These are phyloP conservation scores for Sinodicranocentrus sp. DNA, from an alignment of 2,888 invertebrate genomes.

Conservation along the genomic window DNA sequence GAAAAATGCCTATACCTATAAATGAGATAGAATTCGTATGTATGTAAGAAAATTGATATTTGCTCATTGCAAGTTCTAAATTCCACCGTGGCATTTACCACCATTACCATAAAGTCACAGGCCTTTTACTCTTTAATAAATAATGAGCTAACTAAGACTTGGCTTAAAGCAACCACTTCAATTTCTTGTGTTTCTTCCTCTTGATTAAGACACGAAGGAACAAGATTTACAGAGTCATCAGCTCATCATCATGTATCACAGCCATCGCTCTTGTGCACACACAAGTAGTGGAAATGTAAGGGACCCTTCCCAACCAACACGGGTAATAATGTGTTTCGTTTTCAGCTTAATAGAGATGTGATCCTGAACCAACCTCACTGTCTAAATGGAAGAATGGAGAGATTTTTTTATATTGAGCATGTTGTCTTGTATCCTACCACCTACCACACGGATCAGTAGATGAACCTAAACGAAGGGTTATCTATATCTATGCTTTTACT, in stretches of 20 bases:
- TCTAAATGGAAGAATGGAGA: neutral
- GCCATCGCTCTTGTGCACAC: neutral
- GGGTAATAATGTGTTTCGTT: neutral
- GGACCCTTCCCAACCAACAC: neutral
- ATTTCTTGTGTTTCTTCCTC: too few relatives aligned
- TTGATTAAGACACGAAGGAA: neutral
- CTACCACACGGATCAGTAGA: constrained; percentile 43
- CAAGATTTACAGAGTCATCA: constrained; percentile 1
- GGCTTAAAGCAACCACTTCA: too few relatives aligned
- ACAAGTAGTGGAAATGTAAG: neutral
- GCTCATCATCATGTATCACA: constrained; percentile 1
- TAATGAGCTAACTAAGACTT: neutral
- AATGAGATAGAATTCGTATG: too few relatives aligned
- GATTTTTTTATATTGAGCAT: neutral
- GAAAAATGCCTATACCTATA: too few relatives aligned
- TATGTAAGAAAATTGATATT: too few relatives aligned
- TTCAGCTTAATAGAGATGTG: constrained; percentile 14
- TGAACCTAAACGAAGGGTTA: constrained; percentile 45
- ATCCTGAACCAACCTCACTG: constrained; percentile 30
- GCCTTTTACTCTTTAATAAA: neutral
- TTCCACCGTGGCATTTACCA: too few relatives aligned
- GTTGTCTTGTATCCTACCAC: constrained; percentile 9
- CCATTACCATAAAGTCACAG: neutral
- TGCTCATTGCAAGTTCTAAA: too few relatives aligned
- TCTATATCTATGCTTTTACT: constrained; percentile 36